Base-by-base conservation (phyloP, 2,797 vertebrate species). In the Sphenopsis melanotis region DNA sequence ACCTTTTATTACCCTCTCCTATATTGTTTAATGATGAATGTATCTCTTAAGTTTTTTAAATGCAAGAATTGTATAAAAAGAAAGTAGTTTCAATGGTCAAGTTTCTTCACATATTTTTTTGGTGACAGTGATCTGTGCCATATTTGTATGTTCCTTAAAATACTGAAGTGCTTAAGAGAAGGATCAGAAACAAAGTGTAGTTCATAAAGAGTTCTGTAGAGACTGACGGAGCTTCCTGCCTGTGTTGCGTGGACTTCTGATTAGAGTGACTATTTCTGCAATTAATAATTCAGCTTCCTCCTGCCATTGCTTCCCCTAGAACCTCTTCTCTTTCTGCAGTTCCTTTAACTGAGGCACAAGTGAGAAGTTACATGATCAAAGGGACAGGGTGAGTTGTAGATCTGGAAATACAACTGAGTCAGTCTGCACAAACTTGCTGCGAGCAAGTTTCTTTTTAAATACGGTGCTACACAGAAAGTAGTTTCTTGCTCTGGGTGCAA, bases 391-490 rank as follows among this genome's bases (percentile, higher is more conserved):
- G 56, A 77, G 52, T 44, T 87, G 55, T 69, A 75, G 50, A 76
- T 80, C 61, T 65, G 41, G 71, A 83, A 93, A 42, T 52, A 56
- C 6, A n/a, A 3, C 32, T 30, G 53, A 83, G 39, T 90, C 56
- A 55, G 26, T 76, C 74, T 81, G 18, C 41, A 37, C 30, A 57
- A 91, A 53, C 29, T 55, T 72, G 20, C 66, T 84, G n/a, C 13
- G 3, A 60, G 83, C 66, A 39, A 32, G 57, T 90, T 86, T 66
- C 37, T 72, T 63, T 65, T 56, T 39, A 37, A 66, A 42, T 52
- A 12, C 0, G 0, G 4, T 69, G 3, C 47, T 69, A 6, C 22
- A 2, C 5, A 83, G 53, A 75, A 93, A 53, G 29, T 53, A 26
- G 10, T 60, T 69, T 90, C 37, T 88, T 79, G 23, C 44, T 74